Evolutionary conservation across 2,888 invertebrate genomes (phyloP).

Genomic region (Hyles lineata): DNA sequence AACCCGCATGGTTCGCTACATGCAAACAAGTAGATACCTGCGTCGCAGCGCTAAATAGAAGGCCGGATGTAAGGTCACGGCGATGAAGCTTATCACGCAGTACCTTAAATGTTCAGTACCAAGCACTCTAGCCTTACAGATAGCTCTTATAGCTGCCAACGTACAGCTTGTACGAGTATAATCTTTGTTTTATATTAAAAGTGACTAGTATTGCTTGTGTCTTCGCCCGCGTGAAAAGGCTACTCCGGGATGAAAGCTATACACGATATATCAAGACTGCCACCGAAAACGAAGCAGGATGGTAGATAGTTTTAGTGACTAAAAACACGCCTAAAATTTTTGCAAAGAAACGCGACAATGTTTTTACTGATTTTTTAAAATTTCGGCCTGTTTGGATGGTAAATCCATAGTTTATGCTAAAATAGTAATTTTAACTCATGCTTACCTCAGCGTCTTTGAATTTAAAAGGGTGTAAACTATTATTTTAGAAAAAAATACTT

Average conservation of each 20-base stretch:
- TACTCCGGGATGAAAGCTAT: background rate
- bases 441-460: too few relatives aligned
- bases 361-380: too few relatives aligned
- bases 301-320: too few relatives aligned
- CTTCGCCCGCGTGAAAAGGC: background rate
- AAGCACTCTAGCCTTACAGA: conserved; percentile 40
- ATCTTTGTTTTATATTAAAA: conserved; percentile 5
- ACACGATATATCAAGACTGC: too few relatives aligned
- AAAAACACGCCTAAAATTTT: too few relatives aligned
- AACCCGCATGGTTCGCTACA: background rate
- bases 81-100: conserved; percentile 63
- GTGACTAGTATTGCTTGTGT: background rate
- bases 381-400: too few relatives aligned
- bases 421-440: too few relatives aligned
- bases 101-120: conserved; percentile 66
- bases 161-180: conserved; percentile 8
- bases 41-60: conserved; percentile 44
- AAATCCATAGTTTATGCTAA: too few relatives aligned
- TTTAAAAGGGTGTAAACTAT: too few relatives aligned
- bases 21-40: background rate
- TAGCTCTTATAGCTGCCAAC: conserved; percentile 28
- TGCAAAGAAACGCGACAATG: too few relatives aligned
- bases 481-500: too few relatives aligned
- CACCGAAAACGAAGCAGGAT: too few relatives aligned
- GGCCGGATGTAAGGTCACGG: conserved; percentile 59